phyloP scores from a whole-genome alignment of 2,888 invertebrate genomes.

The Slavum lentiscoides region DNA sequence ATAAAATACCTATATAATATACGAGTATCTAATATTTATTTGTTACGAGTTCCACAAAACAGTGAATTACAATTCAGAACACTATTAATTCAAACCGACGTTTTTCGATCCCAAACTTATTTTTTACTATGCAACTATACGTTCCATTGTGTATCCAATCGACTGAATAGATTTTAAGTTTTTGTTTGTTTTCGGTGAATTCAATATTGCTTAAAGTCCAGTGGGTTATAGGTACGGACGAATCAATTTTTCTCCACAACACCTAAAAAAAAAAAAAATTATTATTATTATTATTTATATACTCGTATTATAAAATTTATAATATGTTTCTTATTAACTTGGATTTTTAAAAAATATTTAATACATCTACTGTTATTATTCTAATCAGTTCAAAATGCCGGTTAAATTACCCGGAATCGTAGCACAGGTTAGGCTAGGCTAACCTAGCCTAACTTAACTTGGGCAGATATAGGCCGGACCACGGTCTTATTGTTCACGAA shows the following conservation, averaged over 20 bases:
- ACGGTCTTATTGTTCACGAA: too few species aligned
- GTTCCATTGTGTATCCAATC: slow-evolving; percentile 39
- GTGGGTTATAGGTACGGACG: neutral
- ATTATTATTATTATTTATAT: neutral
- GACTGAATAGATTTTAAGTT: slow-evolving; percentile 14
- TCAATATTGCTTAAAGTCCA: slow-evolving; percentile 7
- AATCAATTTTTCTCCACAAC: slow-evolving; percentile 27
- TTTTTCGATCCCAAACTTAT: slow-evolving; percentile 16
- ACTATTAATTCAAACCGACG: slow-evolving; percentile 24
- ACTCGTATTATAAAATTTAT: neutral
- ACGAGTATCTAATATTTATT: too few species aligned
- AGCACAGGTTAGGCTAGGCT: too few species aligned
- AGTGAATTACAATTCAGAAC: neutral
- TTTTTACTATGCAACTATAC: slow-evolving; percentile 24
- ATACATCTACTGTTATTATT: too few species aligned
- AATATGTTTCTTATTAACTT: neutral
- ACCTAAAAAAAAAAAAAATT: neutral
- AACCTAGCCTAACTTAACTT: too few species aligned
- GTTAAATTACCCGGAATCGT: too few species aligned
- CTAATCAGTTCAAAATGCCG: too few species aligned
- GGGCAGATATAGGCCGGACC: too few species aligned
- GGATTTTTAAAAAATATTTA: neutral
- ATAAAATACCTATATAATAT: too few species aligned
- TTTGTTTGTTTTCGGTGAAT: slow-evolving; percentile 11
- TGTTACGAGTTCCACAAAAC: too few species aligned